A percentile compares a stretch with the other conserved stretches of the same genome.
These are phyloP conservation scores for Actinemys pallida DNA, from an alignment of 2,113 vertebrate genomes.

Conservation along the genomic window DNA sequence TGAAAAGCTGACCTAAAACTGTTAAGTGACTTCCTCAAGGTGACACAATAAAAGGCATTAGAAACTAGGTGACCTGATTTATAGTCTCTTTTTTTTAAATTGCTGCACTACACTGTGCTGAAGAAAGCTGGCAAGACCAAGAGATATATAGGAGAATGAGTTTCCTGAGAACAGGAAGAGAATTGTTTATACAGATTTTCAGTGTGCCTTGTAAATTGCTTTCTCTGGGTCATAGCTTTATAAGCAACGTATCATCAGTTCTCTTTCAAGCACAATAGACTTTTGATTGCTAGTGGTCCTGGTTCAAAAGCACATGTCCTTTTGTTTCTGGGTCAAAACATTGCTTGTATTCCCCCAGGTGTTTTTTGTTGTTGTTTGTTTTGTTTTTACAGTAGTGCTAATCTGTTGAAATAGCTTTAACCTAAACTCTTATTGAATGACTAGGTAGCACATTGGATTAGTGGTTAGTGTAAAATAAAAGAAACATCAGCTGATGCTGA, in stretches of 20 bases:
- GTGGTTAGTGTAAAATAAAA: not conserved
- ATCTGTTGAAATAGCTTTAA: not conserved
- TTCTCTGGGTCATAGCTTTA: slow-evolving; percentile 17
- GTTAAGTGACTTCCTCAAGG: not conserved
- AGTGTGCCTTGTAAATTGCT: slow-evolving; percentile 11
- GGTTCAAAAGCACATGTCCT: not conserved
- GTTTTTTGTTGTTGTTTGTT: not conserved
- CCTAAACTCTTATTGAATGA: not conserved
- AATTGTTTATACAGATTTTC: not conserved
- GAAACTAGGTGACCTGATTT: slow-evolving; percentile 19
- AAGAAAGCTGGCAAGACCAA: slow-evolving; percentile 6
- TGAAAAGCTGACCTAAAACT: not conserved
- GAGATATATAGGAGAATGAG: not conserved
- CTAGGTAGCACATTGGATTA: not conserved
- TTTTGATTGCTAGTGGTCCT: not conserved
- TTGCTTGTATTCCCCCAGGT: not conserved
- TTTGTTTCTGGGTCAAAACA: not conserved
- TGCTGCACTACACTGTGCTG: not conserved
- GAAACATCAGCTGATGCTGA: not conserved
- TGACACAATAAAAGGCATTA: not conserved
- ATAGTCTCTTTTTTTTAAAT: not conserved
- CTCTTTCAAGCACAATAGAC: not conserved
- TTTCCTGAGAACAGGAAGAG: not conserved
- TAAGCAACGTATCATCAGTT: not conserved
- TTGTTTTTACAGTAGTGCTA: not conserved